phyloP scores from a whole-genome alignment of 1,140 invertebrate genomes.

The Eupristina koningsbergeri region DNA sequence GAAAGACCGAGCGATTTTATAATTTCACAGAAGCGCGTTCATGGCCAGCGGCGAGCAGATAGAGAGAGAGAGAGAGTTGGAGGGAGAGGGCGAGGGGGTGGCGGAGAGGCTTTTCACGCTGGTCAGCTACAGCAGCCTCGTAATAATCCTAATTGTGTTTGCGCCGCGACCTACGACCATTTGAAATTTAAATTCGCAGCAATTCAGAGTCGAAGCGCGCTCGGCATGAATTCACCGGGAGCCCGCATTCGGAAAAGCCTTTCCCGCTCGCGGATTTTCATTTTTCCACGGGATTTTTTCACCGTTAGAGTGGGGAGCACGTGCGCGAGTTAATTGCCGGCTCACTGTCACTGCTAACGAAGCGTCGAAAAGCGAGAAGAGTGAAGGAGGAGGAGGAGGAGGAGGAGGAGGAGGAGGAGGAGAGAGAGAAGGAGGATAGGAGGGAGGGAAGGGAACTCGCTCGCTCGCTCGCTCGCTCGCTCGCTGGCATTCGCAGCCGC shows the following conservation, averaged over 20 bases:
- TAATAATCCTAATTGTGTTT: slow-evolving; percentile 47
- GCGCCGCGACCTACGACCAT: slow-evolving; percentile 35
- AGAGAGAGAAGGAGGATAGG: background rate
- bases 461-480: too few species aligned
- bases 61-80: background rate
- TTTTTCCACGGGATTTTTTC: slow-evolving; percentile 33
- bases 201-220: slow-evolving; percentile 20
- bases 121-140: background rate
- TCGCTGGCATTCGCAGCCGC: slow-evolving; percentile 24
- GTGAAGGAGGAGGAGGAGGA: background rate
- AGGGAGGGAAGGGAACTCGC: background rate
- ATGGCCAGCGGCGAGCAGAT: background rate
- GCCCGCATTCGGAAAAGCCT: background rate
- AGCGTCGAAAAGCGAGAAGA: slow-evolving; percentile 33
- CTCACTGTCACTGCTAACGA: slow-evolving; percentile 40
- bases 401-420: background rate
- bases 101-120: slow-evolving; percentile 5
- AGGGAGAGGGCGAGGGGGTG: background rate
- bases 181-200: slow-evolving; percentile 39
- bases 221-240: slow-evolving; percentile 11
- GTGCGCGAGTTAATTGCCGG: slow-evolving; percentile 45
- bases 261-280: slow-evolving; percentile 20
- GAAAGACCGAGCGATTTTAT: slow-evolving; percentile 9
- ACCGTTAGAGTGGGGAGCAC: slow-evolving; percentile 39
- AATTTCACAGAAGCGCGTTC: slow-evolving; percentile 23